phyloP scores from a whole-genome alignment of 1,140 invertebrate species.

The Oryctes rhinoceros region DNA sequence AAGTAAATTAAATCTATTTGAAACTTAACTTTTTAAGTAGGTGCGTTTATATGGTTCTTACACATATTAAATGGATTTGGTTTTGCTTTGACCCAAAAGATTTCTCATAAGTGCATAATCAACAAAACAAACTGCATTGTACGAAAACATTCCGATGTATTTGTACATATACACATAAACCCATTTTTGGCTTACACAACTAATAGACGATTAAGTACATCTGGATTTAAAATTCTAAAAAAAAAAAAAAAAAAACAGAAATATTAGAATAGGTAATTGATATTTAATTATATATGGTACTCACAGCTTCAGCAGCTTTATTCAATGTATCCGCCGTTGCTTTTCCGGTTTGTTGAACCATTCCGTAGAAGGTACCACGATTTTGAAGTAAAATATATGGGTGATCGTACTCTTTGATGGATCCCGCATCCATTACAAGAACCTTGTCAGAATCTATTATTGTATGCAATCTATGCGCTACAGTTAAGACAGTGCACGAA shows the following conservation, averaged over 20 bases:
- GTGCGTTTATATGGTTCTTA: too few species aligned
- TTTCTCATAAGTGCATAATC: background rate
- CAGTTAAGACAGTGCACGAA: conserved; percentile 83
- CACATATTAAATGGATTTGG: too few species aligned
- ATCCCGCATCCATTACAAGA: conserved; percentile 75
- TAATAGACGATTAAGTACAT: background rate
- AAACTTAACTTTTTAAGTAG: too few species aligned
- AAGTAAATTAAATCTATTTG: too few species aligned
- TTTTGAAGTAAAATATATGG: conserved; percentile 67
- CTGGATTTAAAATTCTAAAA: conserved; percentile 37
- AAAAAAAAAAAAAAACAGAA: background rate
- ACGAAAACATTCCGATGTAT: conserved; percentile 39
- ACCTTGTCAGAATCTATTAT: conserved; percentile 76
- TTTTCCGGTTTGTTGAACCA: conserved; percentile 45
- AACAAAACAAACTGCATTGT: conserved; percentile 66
- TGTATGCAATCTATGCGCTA: conserved; percentile 79
- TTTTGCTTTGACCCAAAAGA: too few species aligned
- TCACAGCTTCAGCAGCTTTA: conserved; percentile 43
- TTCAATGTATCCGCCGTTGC: conserved; percentile 42
- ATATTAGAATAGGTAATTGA: background rate
- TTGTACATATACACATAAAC: background rate
- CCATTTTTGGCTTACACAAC: background rate
- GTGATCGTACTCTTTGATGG: conserved; percentile 66
- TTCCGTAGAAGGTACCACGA: conserved; percentile 56
- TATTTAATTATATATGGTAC: background rate